A percentile compares a stretch with the other conserved stretches of the same genome.
These are phyloP conservation scores for Drosophila kanapiae DNA, from an alignment of 1,140 invertebrate species.

Conservation along the genomic window DNA sequence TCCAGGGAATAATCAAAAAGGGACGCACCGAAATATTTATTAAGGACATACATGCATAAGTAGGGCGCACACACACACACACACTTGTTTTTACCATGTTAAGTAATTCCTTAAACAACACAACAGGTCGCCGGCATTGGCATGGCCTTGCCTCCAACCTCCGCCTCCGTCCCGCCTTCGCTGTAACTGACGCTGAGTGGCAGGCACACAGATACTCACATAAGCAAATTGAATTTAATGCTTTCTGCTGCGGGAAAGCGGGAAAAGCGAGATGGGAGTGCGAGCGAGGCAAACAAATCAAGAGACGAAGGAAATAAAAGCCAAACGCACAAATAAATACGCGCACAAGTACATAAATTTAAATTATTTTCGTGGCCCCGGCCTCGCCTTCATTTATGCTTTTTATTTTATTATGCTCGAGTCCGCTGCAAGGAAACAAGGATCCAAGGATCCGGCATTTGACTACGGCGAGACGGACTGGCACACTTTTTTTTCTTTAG, in stretches of 20 bases:
- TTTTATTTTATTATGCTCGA: conserved; percentile 69
- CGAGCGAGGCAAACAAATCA: conserved; percentile 52
- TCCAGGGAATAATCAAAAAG: conserved; percentile 28
- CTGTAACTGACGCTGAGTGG: conserved; percentile 79
- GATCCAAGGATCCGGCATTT: conserved; percentile 32
- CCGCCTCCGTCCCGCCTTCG: background rate
- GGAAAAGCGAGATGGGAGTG: conserved; percentile 4
- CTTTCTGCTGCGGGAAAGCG: conserved; percentile 51
- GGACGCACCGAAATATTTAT: conserved; percentile 30
- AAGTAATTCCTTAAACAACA: conserved; percentile 76
- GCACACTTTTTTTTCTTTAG: conserved; percentile 28
- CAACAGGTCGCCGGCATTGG: conserved; percentile 66
- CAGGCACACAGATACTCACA: conserved; percentile 50
- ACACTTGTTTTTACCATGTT: conserved; percentile 54
- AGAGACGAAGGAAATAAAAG: conserved; percentile 56
- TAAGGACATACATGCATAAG: conserved; percentile 34
- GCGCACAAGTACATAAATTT: conserved; percentile 80
- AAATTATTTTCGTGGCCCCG: conserved; percentile 71
- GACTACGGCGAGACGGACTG: conserved; percentile 46
- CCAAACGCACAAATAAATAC: conserved; percentile 70
- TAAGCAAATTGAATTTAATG: conserved; percentile 80
- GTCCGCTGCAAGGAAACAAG: conserved; percentile 23
- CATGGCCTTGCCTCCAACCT: conserved; percentile 38
- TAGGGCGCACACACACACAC: conserved; percentile 17
- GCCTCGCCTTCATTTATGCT: conserved; percentile 62